Evolutionary conservation across 2,888 invertebrate species (phyloP), one percentile per base, ranked within the genome.

Genomic region (Seladonia tumulorum): DNA sequence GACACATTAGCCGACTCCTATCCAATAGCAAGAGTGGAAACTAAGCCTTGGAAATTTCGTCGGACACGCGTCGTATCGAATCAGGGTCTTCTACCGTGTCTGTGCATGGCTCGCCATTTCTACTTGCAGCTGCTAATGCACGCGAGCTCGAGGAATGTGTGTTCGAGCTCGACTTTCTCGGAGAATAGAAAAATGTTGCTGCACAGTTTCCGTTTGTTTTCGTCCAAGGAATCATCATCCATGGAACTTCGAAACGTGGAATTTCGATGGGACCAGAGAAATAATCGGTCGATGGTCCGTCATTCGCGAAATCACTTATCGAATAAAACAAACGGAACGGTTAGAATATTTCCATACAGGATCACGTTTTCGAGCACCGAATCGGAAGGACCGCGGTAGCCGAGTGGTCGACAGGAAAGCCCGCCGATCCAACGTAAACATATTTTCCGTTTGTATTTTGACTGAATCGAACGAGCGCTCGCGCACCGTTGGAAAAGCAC

Each of bases 371-470:
- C 70, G 71, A 66, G 35, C 42, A 47, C 12, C 49, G 45, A n/a
- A 49, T 29, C 12, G 18, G 39, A 68, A 60, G 39, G 74, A 68
- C 22, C 35, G 68, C 39, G 68, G n/a, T 22, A 12, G 8, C 29
- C 16, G 63, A 25, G 42, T 35, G 47, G 42, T 25, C 14, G 29
- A 18, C 29, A 73, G 16, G n/a, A 53, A 79, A 75, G 45, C 49
- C 45, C 68, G 80, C 29, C 76, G 77, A 88, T 87, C 80, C 88
- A 86, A 82, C 90, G 93, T 92, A 93, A 93, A 94, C 92, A 92
- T 93, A 93, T 94, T 94, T 92, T 89, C 90, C 91, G 92, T 94
- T 94, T 93, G 92, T 92, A 93, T 94, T 94, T 93, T 91, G 92
- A 92, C 93, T 90, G 92, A 90, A 91, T 89, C 88, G 87, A 90